phyloP scores from a whole-genome alignment of 2,797 vertebrate genomes.

The Bovichtus diacanthus region DNA sequence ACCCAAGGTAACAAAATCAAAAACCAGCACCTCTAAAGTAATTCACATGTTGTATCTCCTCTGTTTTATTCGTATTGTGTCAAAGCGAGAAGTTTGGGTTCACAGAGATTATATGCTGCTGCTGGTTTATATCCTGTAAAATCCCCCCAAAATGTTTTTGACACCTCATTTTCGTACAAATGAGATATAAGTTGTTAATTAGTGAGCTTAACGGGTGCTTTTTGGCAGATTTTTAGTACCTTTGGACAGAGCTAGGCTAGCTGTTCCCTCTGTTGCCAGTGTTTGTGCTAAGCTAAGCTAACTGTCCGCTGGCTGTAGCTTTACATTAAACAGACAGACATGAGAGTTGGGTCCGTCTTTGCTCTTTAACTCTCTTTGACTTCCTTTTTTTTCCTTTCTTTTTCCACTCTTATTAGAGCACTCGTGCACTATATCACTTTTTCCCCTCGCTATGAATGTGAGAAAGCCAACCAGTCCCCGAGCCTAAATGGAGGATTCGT shows the following conservation, averaged over 20 bases:
- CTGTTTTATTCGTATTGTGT: no score
- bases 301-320: neutral
- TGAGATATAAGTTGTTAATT: neutral
- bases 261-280: neutral
- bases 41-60: no score
- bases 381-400: slow-evolving; percentile 9
- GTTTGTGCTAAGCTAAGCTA: neutral
- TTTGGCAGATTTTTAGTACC: neutral
- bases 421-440: slow-evolving; percentile 44
- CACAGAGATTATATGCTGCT: neutral
- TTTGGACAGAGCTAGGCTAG: neutral
- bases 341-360: neutral
- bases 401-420: slow-evolving; percentile 38
- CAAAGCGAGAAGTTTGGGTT: no score
- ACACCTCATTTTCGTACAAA: neutral
- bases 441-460: slow-evolving; percentile 31
- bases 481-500: slow-evolving; percentile 66
- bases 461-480: slow-evolving; percentile 39
- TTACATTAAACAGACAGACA: neutral
- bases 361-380: neutral
- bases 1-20: no score
- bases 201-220: neutral
- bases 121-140: neutral
- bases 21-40: no score
- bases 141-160: neutral